These are phyloP conservation scores for Peromyscus eremicus DNA, from an alignment of 2,797 vertebrate species.

Conservation along the genomic window DNA sequence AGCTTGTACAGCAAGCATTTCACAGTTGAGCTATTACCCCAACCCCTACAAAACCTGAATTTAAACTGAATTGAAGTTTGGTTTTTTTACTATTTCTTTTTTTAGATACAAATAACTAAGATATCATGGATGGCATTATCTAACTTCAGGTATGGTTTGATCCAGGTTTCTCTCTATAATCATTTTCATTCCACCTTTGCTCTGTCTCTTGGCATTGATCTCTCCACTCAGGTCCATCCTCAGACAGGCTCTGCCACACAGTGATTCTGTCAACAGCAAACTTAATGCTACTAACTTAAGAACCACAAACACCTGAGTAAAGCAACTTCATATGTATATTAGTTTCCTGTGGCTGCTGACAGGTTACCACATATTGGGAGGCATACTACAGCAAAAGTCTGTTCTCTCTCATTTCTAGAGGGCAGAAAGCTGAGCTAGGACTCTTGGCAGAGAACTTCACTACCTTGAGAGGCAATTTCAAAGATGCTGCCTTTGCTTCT, in stretches of 20 bases:
- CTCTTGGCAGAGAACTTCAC: neutral
- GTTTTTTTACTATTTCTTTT: slow-evolving; percentile 4
- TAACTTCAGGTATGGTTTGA: neutral
- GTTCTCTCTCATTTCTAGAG: neutral
- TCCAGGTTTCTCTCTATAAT: neutral
- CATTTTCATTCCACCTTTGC: neutral
- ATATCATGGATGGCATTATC: too few relatives aligned
- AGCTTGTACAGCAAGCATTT: neutral
- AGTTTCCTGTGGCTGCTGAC: neutral
- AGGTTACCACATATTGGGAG: neutral
- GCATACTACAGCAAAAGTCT: neutral
- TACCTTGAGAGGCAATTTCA: neutral
- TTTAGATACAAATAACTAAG: neutral
- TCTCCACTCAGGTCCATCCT: neutral
- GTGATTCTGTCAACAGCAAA: neutral
- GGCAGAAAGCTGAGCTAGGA: neutral
- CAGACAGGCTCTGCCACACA: neutral
- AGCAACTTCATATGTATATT: neutral
- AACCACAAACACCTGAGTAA: neutral
- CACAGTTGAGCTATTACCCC: too few relatives aligned
- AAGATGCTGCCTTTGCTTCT: neutral
- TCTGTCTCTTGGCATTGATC: neutral
- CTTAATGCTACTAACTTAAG: neutral
- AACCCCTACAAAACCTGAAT: neutral
- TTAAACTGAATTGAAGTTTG: neutral